A percentile compares a stretch with the other conserved stretches of the same genome.
These are phyloP conservation scores for Scytalopus superciliaris DNA, from an alignment of 2,113 vertebrate species.

Conservation along the genomic window DNA sequence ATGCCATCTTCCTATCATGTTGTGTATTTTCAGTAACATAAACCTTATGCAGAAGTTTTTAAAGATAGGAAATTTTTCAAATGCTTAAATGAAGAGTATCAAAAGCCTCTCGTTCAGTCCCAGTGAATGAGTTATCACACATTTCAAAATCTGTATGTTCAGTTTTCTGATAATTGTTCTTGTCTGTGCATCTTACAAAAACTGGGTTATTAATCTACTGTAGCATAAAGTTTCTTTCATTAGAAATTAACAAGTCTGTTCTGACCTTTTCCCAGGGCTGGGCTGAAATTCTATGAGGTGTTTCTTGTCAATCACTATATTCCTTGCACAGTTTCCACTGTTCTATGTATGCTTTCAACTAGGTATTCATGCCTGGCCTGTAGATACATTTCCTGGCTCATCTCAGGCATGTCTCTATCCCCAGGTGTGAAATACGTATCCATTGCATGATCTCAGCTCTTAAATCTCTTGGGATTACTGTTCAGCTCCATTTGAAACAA, in stretches of 20 bases:
- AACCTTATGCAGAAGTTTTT: neutral
- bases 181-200: neutral
- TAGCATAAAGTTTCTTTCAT: neutral
- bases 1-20: neutral
- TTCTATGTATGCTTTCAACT: slow-evolving; percentile 21
- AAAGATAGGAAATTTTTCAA: neutral
- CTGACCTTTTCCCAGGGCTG: slow-evolving; percentile 19
- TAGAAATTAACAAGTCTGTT: neutral
- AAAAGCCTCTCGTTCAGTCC: neutral
- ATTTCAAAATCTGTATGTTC: neutral
- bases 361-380: slow-evolving; percentile 42
- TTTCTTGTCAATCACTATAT: slow-evolving; percentile 32
- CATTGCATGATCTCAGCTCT: slow-evolving; percentile 32
- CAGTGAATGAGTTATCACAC: neutral
- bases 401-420: slow-evolving; percentile 54
- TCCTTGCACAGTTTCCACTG: neutral
- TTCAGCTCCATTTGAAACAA: slow-evolving; percentile 46
- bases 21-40: neutral
- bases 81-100: neutral
- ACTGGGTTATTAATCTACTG: neutral
- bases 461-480: slow-evolving; percentile 39
- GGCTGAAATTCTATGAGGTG: neutral
- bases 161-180: neutral
- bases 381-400: slow-evolving; percentile 59
- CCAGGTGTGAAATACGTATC: slow-evolving; percentile 54